Percentiles rank a stretch among this genome's conserved stretches.
Conservation (phyloP, 2,888 invertebrate genomes). For the Drosophila pullipes region DNA sequence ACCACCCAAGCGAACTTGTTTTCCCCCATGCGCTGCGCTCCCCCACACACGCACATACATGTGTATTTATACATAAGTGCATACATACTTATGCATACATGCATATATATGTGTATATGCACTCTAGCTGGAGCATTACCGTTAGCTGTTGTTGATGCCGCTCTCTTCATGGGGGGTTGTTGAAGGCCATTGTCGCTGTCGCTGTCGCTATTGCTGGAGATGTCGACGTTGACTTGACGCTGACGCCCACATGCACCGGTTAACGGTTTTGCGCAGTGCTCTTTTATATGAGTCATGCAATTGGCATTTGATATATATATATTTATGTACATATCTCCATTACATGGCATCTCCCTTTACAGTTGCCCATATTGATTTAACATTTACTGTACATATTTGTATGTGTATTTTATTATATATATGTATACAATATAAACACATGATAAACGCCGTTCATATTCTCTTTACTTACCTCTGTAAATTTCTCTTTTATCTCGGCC, state of each 20-base stretch:
- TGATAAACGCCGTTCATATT: slow-evolving; percentile 29
- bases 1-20: slow-evolving; percentile 74
- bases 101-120: slow-evolving; percentile 12
- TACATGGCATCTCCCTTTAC: slow-evolving; percentile 1
- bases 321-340: slow-evolving; percentile 18
- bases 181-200: slow-evolving; percentile 72
- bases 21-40: slow-evolving; percentile 55
- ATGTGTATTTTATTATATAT: neutral
- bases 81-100: slow-evolving; percentile 1
- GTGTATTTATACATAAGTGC: neutral
- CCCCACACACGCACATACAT: slow-evolving; percentile 37
- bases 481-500: slow-evolving; percentile 91
- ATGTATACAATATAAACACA: neutral
- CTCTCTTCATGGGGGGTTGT: slow-evolving; percentile 77
- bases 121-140: slow-evolving; percentile 57
- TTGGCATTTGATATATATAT: slow-evolving; percentile 50
- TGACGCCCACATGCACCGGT: slow-evolving; percentile 76
- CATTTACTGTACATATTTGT: neutral
- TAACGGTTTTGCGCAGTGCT: slow-evolving; percentile 49
- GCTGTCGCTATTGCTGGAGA: slow-evolving; percentile 26
- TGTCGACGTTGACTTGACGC: slow-evolving; percentile 37
- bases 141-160: slow-evolving; percentile 47
- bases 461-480: slow-evolving; percentile 88
- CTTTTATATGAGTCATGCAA: slow-evolving; percentile 68
- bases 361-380: slow-evolving; percentile 40